Percentiles rank a stretch among this genome's conserved stretches.
These are phyloP conservation scores for Calonectris borealis DNA, from an alignment of 2,113 vertebrate species.

Conservation along the genomic window DNA sequence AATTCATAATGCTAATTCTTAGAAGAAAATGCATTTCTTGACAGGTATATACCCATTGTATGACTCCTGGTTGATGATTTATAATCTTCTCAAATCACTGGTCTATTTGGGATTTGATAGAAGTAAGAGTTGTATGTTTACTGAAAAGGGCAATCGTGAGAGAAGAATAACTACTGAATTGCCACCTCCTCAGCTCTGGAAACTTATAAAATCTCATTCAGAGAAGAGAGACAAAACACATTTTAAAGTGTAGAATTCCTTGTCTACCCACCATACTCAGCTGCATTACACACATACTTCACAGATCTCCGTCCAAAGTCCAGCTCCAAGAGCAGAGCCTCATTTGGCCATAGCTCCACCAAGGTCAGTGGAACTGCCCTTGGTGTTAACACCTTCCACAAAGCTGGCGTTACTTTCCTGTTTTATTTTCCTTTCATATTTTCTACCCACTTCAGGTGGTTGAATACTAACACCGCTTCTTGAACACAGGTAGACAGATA, in stretches of 20 bases:
- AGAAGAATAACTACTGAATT: not conserved
- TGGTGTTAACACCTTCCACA: not conserved
- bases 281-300: not conserved
- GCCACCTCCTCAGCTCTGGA: not conserved
- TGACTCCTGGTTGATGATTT: not conserved
- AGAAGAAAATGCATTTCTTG: not conserved
- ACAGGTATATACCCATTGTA: not conserved
- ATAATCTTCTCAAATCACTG: not conserved
- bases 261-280: not conserved
- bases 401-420: not conserved
- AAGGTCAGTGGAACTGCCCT: not conserved
- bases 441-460: not conserved
- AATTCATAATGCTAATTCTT: not conserved
- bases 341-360: not conserved
- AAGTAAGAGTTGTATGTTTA: not conserved
- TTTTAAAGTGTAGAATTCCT: not conserved
- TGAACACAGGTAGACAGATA: not conserved
- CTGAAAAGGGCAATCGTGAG: not conserved
- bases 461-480: not conserved
- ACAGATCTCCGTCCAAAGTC: not conserved
- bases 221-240: not conserved
- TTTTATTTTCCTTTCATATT: not conserved
- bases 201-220: not conserved
- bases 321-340: not conserved
- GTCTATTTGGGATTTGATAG: not conserved